Percentiles rank a stretch among this genome's conserved stretches.
phyloP scores from a whole-genome alignment of 2,797 vertebrate species.

The Megalops cyprinoides region DNA sequence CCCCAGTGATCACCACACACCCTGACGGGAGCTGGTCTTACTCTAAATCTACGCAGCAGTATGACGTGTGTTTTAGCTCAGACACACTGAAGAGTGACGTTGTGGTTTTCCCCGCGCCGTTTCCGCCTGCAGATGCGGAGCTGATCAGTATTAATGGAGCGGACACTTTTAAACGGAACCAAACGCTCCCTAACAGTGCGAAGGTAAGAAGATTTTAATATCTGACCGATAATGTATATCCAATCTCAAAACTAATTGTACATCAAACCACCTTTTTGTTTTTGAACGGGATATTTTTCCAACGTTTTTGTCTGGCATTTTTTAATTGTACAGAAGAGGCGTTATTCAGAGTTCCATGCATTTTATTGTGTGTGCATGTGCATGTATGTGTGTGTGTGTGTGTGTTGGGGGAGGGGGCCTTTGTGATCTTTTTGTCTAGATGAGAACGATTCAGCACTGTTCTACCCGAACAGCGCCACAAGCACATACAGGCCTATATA shows the following conservation, averaged over 20 bases:
- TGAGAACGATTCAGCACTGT: neutral
- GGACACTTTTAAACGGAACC: conserved; percentile 46
- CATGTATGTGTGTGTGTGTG: too few species aligned
- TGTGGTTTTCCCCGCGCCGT: conserved; percentile 51
- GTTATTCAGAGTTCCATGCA: too few species aligned
- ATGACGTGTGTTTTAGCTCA: conserved; percentile 43
- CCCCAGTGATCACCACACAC: conserved; percentile 40
- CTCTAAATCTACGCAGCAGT: conserved; percentile 41
- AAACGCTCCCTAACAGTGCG: conserved; percentile 54
- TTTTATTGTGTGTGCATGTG: too few species aligned
- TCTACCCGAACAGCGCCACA: neutral
- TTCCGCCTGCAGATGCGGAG: neutral
- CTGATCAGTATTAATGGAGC: conserved; percentile 27
- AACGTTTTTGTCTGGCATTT: too few species aligned
- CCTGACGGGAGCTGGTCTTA: conserved; percentile 43
- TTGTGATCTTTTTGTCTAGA: too few species aligned
- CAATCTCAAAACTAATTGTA: too few species aligned
- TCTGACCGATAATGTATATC: too few species aligned
- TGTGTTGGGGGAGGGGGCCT: too few species aligned
- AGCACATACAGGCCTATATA: too few species aligned
- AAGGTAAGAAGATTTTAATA: conserved; percentile 54
- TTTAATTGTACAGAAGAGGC: too few species aligned
- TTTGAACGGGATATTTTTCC: too few species aligned
- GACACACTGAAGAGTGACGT: conserved; percentile 59
- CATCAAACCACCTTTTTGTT: too few species aligned